Evolutionary conservation across 2,888 invertebrate genomes (phyloP).

Genomic region (Phasia obesa): DNA sequence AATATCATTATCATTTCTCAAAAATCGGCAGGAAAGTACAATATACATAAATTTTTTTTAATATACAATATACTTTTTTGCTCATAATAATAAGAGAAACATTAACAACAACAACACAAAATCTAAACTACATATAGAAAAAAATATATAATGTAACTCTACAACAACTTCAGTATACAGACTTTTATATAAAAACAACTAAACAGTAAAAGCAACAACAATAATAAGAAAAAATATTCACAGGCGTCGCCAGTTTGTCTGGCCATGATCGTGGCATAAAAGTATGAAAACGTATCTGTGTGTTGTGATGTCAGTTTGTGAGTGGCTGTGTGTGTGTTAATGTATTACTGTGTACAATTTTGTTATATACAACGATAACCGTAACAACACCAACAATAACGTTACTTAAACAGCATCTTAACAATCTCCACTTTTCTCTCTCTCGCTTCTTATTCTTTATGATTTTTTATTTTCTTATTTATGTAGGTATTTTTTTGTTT

Average conservation of each 20-base stretch:
- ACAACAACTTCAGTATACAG: conserved; percentile 60
- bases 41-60: neutral
- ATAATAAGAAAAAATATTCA: conserved; percentile 76
- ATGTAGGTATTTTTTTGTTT: conserved; percentile 6
- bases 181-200: conserved; percentile 44
- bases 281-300: conserved; percentile 50
- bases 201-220: conserved; percentile 46
- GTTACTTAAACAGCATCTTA: conserved; percentile 53
- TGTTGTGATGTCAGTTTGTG: conserved; percentile 31
- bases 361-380: conserved; percentile 17
- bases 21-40: too few species aligned
- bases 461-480: conserved; percentile 11
- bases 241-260: conserved; percentile 81
- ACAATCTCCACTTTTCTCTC: conserved; percentile 50
- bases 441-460: conserved; percentile 41
- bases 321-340: conserved; percentile 16
- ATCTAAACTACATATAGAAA: conserved; percentile 11
- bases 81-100: conserved; percentile 54
- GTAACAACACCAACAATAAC: conserved; percentile 41
- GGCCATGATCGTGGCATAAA: conserved; percentile 75
- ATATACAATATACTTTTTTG: conserved; percentile 29
- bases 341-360: conserved; percentile 33
- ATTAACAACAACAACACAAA: conserved; percentile 37
- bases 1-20: too few species aligned
- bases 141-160: conserved; percentile 49